Percentiles rank a stretch among this genome's conserved stretches.
phyloP scores from a whole-genome alignment of 2,797 vertebrate species.

The Melanotaenia boesemani region DNA sequence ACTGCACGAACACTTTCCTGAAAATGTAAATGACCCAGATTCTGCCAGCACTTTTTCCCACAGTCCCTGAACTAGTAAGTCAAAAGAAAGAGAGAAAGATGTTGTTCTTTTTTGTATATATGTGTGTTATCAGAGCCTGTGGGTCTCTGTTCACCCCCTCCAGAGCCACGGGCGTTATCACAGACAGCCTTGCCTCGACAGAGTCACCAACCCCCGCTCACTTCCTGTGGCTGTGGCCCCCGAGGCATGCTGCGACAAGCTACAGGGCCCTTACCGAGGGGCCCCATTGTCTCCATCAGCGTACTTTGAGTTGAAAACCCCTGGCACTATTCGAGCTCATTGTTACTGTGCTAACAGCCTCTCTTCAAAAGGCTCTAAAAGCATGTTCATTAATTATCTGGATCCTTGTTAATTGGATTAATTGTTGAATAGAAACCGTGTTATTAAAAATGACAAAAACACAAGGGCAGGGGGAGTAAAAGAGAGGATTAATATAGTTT shows the following conservation, averaged over 20 bases:
- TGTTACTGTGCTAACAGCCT: slow-evolving; percentile 70
- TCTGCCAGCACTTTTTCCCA: slow-evolving; percentile 49
- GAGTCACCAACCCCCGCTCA: slow-evolving; percentile 37
- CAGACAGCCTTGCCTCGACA: slow-evolving; percentile 55
- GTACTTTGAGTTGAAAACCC: slow-evolving; percentile 65
- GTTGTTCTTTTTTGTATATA: slow-evolving; percentile 64
- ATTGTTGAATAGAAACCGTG: slow-evolving; percentile 84
- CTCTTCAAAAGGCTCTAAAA: slow-evolving; percentile 79
- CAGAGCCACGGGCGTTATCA: slow-evolving; percentile 60
- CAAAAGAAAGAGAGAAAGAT: slow-evolving; percentile 56
- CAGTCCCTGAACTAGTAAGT: slow-evolving; percentile 65
- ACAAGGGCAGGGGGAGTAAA: slow-evolving; percentile 76
- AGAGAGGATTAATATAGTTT: slow-evolving; percentile 75
- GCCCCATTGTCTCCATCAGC: slow-evolving; percentile 63
- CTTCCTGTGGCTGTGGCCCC: slow-evolving; percentile 56
- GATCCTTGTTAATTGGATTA: slow-evolving; percentile 86
- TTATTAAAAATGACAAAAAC: slow-evolving; percentile 86
- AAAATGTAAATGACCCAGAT: slow-evolving; percentile 80
- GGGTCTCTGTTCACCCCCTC: slow-evolving; percentile 63
- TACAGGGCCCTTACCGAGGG: slow-evolving; percentile 51
- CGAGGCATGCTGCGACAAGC: slow-evolving; percentile 36
- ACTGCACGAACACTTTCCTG: slow-evolving; percentile 59
- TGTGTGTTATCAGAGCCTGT: slow-evolving; percentile 64
- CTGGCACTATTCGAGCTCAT: slow-evolving; percentile 67
- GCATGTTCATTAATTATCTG: slow-evolving; percentile 82